Evolutionary conservation across 2,113 vertebrate genomes (phyloP), one percentile per base, ranked within the genome.

Genomic region (Melospiza georgiana): DNA sequence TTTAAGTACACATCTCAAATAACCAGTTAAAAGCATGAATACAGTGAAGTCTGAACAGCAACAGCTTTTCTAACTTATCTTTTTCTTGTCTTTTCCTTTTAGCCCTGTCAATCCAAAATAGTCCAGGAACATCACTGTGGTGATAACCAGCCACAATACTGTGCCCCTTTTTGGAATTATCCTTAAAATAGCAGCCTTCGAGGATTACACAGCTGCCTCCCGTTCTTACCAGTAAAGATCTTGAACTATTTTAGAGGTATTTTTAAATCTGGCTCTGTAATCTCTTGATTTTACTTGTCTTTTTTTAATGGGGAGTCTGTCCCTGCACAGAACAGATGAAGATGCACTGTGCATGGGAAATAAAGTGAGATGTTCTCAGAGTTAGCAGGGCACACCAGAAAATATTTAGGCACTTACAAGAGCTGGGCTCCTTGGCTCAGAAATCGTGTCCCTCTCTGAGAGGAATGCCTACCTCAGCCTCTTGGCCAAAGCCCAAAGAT

Each of bases 171-270:
- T 74, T 52, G 79, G 88, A 90, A 90, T 93, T 92, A 92, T 89
- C 48, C 90, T 96, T 90, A 89, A 93, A 96, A 95, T 95, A 96
- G 94, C 79, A 95, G 88, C 80, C 83, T 79, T 92, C 3, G 1
- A 92, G 85, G 92, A 96, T 94, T 95, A 95, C 65, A 83, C 83
- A 95, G 92, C 95, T 96, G 94, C 90, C 44, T 88, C 63, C 72
- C 84, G 83, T 84, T 86, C 90, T 94, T 97, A 94, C 30, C 90
- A 77, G 83, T 33, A 80, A 58, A 86, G 79, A 95, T 86, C 90
- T 74, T 90, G 82, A 88, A 93, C 82, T 86, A 58, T 88, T 94
- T 90, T 59, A 87, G 85, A 71, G 55, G 43, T 66, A 90, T 92
- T 93, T 95, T 92, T 80, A 94, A 92, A 95, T 90, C 83, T 95